Conservation (phyloP, 2,888 invertebrate genomes). For the Idaea biselata region DNA sequence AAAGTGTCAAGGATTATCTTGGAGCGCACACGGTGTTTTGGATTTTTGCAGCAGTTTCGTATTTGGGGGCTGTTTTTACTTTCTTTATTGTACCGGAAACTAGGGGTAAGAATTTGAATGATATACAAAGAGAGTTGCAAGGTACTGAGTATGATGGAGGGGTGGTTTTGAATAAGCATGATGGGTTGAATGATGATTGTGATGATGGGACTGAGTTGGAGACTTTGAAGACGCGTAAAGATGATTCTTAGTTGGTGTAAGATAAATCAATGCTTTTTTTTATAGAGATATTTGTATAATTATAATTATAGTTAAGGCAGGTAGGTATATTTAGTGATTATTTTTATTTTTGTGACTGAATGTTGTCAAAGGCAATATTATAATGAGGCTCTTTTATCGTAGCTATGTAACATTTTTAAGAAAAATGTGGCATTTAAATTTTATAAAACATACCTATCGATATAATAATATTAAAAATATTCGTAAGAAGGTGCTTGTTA, state of each 20-base stretch:
- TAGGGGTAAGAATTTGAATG: conserved; percentile 71
- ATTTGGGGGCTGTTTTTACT: conserved; percentile 62
- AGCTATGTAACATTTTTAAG: too few species aligned
- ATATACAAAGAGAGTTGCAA: conserved; percentile 72
- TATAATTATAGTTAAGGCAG: too few species aligned
- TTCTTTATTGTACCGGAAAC: conserved; percentile 72
- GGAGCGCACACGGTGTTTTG: conserved; percentile 68
- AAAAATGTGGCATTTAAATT: too few species aligned
- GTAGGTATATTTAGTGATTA: too few species aligned
- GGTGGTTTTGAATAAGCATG: conserved; percentile 5
- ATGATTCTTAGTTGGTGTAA: background rate
- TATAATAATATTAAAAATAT: too few species aligned
- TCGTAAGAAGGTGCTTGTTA: too few species aligned
- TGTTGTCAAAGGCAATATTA: too few species aligned
- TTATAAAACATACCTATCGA: too few species aligned
- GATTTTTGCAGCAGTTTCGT: conserved; percentile 63
- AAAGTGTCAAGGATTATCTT: conserved; percentile 57
- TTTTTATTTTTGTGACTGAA: too few species aligned
- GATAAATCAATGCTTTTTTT: background rate
- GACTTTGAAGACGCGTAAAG: conserved; percentile 17
- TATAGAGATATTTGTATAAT: background rate
- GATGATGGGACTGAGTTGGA: conserved; percentile 27
- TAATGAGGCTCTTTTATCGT: too few species aligned
- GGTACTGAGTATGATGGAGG: conserved; percentile 31
- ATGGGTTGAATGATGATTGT: conserved; percentile 5